These are phyloP conservation scores for Lemur catta DNA, from an alignment of 2,797 vertebrate genomes.

Conservation along the genomic window DNA sequence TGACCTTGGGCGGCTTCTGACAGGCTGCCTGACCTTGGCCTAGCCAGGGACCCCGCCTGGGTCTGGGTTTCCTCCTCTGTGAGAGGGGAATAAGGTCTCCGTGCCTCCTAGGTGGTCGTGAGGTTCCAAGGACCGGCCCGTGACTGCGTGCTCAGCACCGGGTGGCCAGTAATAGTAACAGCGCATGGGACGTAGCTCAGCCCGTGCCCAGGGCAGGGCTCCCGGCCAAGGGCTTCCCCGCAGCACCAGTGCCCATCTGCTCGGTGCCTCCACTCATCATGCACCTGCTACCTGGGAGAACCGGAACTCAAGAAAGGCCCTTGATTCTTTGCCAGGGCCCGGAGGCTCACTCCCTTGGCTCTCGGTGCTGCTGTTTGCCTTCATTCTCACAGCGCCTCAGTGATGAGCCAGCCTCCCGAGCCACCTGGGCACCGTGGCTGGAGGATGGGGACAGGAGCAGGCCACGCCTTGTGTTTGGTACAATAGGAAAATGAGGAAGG, in stretches of 20 bases:
- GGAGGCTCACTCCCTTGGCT: neutral
- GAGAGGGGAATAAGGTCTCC: too few relatives aligned
- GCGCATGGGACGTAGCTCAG: neutral
- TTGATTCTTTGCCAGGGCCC: neutral
- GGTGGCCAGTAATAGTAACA: neutral
- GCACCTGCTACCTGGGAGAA: neutral
- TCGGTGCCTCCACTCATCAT: neutral
- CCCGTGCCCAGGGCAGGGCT: neutral
- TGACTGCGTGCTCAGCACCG: rapidly evolving
- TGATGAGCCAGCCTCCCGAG: neutral
- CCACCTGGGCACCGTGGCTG: neutral
- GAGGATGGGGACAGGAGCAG: too few relatives aligned
- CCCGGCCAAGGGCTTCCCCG: rapidly evolving
- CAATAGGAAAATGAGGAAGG: neutral
- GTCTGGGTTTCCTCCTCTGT: neutral
- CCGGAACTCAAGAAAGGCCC: neutral
- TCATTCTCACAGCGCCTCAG: rapidly evolving
- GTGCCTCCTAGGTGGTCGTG: neutral
- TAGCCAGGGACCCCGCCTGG: too few relatives aligned
- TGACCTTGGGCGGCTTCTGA: neutral
- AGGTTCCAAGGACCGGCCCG: too few relatives aligned
- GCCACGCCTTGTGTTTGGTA: rapidly evolving
- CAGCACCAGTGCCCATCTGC: neutral
- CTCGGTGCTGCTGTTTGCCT: rapidly evolving
- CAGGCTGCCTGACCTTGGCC: neutral